Percentiles rank a stretch among this genome's conserved stretches.
Evolutionary conservation across 2,888 invertebrate species (phyloP).

Genomic region (Drosophila anomalata): DNA sequence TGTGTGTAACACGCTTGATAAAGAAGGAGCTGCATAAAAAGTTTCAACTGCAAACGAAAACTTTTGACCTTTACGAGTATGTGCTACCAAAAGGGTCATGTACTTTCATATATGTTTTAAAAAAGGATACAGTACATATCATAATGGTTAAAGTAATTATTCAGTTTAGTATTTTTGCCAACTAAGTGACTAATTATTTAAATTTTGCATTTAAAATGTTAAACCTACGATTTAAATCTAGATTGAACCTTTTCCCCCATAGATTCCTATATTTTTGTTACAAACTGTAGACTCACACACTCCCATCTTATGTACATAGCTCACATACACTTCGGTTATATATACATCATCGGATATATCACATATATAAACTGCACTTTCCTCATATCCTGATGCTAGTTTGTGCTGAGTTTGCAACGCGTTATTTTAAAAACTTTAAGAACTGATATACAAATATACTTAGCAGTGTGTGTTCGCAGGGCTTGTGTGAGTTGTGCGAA

Average conservation of each 20-base stretch:
- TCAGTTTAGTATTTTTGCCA: background rate
- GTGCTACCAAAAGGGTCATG: constrained; percentile 19
- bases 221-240: too few species aligned
- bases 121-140: constrained; percentile 23
- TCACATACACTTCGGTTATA: constrained; percentile 8
- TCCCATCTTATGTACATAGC: constrained; percentile 9
- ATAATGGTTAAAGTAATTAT: background rate
- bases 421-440: constrained; percentile 57
- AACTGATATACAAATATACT: constrained; percentile 31
- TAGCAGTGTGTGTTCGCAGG: background rate
- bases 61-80: constrained; percentile 75
- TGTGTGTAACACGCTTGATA: constrained; percentile 69
- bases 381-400: constrained; percentile 57
- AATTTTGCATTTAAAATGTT: too few species aligned
- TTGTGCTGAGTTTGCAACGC: constrained; percentile 51
- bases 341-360: constrained; percentile 13
- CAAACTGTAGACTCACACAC: constrained; percentile 7
- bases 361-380: constrained; percentile 47
- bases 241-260: background rate
- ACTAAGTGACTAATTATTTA: too few species aligned
- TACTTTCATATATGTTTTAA: constrained; percentile 44
- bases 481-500: background rate
- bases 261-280: background rate
- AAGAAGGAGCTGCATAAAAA: constrained; percentile 67
- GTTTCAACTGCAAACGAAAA: constrained; percentile 75